A percentile compares a stretch with the other conserved stretches of the same genome.
phyloP scores from a whole-genome alignment of 2,113 vertebrate species.

The Oryzias javanicus region DNA sequence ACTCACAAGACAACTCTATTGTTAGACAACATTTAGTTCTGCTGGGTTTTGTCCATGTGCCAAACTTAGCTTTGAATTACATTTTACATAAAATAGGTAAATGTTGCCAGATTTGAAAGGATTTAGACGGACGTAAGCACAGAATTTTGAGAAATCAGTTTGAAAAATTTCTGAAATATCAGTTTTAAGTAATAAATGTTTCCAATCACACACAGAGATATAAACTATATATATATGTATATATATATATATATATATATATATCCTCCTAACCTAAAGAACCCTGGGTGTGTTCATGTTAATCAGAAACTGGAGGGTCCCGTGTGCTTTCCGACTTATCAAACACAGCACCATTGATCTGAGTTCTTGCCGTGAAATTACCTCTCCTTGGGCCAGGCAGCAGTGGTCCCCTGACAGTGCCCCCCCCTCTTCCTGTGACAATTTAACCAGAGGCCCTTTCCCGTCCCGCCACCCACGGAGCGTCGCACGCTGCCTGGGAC shows the following conservation, averaged over 20 bases:
- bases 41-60: too few relatives aligned
- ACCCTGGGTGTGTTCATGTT: conserved; percentile 10
- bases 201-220: too few relatives aligned
- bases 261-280: not conserved
- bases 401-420: conserved; percentile 5
- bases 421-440: conserved; percentile 42
- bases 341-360: conserved; percentile 19
- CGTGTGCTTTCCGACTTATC: conserved; percentile 15
- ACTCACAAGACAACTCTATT: too few relatives aligned
- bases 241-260: not conserved
- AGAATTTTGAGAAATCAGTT: too few relatives aligned
- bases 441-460: conserved; percentile 42
- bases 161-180: too few relatives aligned
- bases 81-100: too few relatives aligned
- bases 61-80: too few relatives aligned
- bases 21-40: too few relatives aligned
- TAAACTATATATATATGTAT: not conserved
- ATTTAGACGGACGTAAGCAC: too few relatives aligned
- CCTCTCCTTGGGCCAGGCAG: conserved; percentile 17
- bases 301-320: conserved; percentile 42
- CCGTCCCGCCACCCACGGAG: conserved; percentile 53
- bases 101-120: too few relatives aligned
- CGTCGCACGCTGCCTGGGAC: conserved; percentile 21
- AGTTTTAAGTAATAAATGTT: too few relatives aligned
- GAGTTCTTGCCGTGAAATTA: conserved; percentile 28